These are phyloP conservation scores for Phataginus tricuspis DNA, from an alignment of 2,797 vertebrate genomes.

Conservation along the genomic window DNA sequence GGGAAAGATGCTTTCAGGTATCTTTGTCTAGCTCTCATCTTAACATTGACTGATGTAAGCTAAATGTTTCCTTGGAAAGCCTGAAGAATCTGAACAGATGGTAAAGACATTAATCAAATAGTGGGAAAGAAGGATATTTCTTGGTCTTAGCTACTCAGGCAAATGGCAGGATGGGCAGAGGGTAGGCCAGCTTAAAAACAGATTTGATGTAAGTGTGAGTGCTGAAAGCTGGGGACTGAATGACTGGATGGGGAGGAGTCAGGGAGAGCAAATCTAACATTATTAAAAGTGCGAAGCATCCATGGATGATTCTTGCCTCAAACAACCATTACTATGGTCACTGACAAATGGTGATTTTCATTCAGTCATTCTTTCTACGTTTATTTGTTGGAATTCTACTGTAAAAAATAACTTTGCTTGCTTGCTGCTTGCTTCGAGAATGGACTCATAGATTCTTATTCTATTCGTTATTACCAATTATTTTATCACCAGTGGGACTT, in stretches of 20 bases:
- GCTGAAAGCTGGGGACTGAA: neutral
- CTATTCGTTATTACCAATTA: neutral
- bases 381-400: neutral
- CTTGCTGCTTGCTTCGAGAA: neutral
- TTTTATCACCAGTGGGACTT: neutral
- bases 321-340: neutral
- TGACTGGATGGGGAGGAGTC: neutral
- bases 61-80: constrained; percentile 9
- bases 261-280: neutral
- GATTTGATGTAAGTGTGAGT: neutral
- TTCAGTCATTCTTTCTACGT: neutral
- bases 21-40: neutral
- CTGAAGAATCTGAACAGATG: neutral
- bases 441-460: neutral
- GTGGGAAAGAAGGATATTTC: neutral
- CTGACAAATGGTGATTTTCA: neutral
- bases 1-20: neutral
- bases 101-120: neutral
- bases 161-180: neutral
- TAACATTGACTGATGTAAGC: neutral
- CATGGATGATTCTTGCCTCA: neutral
- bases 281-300: neutral
- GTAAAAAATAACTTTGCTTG: neutral
- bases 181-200: neutral
- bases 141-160: neutral